Base-by-base conservation (phyloP, 2,797 vertebrate genomes). In the Aeoliscus strigatus region DNA sequence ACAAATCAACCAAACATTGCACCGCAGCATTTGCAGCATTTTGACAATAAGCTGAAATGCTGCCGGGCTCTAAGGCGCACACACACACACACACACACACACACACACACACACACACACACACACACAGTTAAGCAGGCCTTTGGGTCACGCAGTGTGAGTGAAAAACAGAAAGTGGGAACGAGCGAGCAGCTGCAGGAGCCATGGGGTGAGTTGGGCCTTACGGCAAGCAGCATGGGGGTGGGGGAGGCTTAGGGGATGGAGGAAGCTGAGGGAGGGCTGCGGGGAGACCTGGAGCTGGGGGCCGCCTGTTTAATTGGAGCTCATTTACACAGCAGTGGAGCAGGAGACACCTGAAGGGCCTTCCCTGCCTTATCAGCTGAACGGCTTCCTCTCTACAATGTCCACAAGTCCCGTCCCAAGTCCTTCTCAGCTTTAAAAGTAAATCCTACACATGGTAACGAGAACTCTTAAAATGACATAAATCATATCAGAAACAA, bases 241-340 rank as follows among this genome's bases (percentile, higher is more conserved):
- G 64, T 59, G 55, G 44, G 70, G 70, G 64, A 67, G 68, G 70
- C 56, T 65, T 51, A 43, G 60, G 74, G 70, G 58, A 60, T 66
- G 70, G 72, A 64, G 57, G 70, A 51, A 41, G 51, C 56, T 35
- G 52, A 23, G 57, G 73, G 73, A 72, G 59, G 64, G 73, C 59
- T 68, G 71, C 44, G 52, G 70, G 77, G 79, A 78, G 78, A 83
- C 65, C 70, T 53, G 41, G 72, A 81, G 76, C 81, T 72, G 81
- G 72, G 68, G 81, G 80, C 81, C 74, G 70, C 77, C 72, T 79
- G 67, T 84, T 88, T 89, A 89, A 88, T 87, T 89, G 85, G 86
- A 83, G 83, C 86, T 88, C 87, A 86, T 88, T 89, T 89, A 84
- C 81, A 79, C 79, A 77, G 82, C 82, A 81, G 81, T 79, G 73